Conservation (phyloP, 2,113 vertebrate species). For the Chascanopsetta lugubris region DNA sequence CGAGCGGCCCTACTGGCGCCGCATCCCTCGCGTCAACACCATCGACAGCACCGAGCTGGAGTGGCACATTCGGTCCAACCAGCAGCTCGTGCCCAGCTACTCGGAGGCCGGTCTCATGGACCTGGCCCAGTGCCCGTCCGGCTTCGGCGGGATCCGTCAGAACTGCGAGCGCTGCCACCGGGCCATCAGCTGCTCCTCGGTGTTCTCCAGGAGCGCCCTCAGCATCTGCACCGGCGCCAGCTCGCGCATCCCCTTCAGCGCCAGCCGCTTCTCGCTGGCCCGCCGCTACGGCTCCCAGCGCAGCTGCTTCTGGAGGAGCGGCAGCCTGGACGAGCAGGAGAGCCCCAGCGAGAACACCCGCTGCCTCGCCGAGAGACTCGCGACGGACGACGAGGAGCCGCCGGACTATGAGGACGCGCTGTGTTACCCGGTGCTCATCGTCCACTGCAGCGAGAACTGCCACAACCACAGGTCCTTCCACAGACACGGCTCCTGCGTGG, state of each 20-base stretch:
- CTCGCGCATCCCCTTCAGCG: slow-evolving; percentile 88
- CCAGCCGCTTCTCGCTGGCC: slow-evolving; percentile 91
- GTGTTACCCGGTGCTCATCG: slow-evolving; percentile 93
- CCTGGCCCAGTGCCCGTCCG: slow-evolving; percentile 85
- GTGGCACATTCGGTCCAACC: slow-evolving; percentile 97
- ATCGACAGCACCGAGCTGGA: slow-evolving; percentile 96
- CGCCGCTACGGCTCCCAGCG: slow-evolving; percentile 90
- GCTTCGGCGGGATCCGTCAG: slow-evolving; percentile 84
- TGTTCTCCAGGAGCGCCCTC: slow-evolving; percentile 94
- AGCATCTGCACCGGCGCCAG: slow-evolving; percentile 91
- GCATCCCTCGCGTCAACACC: slow-evolving; percentile 94
- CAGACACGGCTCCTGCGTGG: slow-evolving; percentile 93
- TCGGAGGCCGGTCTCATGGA: slow-evolving; percentile 96
- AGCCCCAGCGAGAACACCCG: slow-evolving; percentile 92
- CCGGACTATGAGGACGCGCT: slow-evolving; percentile 94
- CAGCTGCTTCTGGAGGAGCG: slow-evolving; percentile 90
- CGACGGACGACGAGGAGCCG: slow-evolving; percentile 86
- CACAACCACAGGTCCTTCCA: slow-evolving; percentile 93
- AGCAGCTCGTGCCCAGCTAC: slow-evolving; percentile 97
- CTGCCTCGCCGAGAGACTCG: slow-evolving; percentile 87
- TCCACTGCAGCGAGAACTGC: slow-evolving; percentile 95
- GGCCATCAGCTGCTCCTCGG: slow-evolving; percentile 94
- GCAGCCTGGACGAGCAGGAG: slow-evolving; percentile 89
- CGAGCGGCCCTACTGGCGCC: slow-evolving; percentile 87
- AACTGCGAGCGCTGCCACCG: slow-evolving; percentile 94